phyloP scores from a whole-genome alignment of 2,888 invertebrate species.

The Rhimphoctona megacephalus region DNA sequence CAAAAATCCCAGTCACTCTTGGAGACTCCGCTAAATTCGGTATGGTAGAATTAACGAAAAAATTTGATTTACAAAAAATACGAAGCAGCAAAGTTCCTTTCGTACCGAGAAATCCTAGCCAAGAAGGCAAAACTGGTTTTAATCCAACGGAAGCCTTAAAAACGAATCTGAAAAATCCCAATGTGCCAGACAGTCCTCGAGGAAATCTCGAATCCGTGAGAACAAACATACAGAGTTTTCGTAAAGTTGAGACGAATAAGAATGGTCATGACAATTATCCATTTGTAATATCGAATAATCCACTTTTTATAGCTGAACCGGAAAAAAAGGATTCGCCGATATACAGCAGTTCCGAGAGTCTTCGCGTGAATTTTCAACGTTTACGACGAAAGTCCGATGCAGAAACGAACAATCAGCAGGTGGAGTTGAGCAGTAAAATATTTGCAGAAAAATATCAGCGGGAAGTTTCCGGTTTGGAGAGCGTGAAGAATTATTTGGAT shows the following conservation, averaged over 20 bases:
- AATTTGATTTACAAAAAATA: conserved; percentile 75
- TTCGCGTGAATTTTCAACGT: conserved; percentile 79
- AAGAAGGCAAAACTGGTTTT: conserved; percentile 70
- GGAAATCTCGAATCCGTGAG: conserved; percentile 78
- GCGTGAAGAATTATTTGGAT: conserved; percentile 82
- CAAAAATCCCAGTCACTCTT: conserved; percentile 74
- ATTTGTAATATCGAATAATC: conserved; percentile 82
- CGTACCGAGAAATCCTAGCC: conserved; percentile 71
- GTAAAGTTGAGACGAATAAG: conserved; percentile 78
- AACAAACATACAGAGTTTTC: conserved; percentile 78
- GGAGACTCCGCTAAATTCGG: conserved; percentile 74
- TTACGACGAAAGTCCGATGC: conserved; percentile 80
- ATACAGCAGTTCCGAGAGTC: conserved; percentile 81
- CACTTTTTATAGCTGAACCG: conserved; percentile 80
- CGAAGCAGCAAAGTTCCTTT: conserved; percentile 73
- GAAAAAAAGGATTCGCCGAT: conserved; percentile 80
- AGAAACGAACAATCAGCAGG: conserved; percentile 76
- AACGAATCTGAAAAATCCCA: conserved; percentile 73
- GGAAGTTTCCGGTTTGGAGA: conserved; percentile 81
- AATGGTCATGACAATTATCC: conserved; percentile 80
- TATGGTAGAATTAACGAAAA: conserved; percentile 76
- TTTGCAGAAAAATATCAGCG: conserved; percentile 82
- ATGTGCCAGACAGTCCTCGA: conserved; percentile 76
- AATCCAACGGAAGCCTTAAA: conserved; percentile 73
- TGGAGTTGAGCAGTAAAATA: conserved; percentile 78